Evolutionary conservation across 2,113 vertebrate genomes (phyloP).

Genomic region (Serilophus lunatus): DNA sequence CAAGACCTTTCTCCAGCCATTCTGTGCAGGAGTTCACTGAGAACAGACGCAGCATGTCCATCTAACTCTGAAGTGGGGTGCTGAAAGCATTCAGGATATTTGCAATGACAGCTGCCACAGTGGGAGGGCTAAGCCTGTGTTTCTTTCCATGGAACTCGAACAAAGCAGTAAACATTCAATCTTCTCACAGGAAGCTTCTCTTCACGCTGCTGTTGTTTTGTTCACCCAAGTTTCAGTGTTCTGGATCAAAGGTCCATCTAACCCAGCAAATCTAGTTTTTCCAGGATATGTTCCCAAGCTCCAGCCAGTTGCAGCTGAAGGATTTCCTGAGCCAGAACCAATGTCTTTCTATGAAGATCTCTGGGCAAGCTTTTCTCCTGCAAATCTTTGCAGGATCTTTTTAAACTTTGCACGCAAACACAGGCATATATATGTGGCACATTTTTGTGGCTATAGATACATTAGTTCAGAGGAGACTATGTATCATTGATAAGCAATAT

Average conservation of each 20-base stretch:
- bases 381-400: neutral
- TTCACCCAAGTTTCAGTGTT: neutral
- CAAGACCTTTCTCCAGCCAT: neutral
- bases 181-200: neutral
- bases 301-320: neutral
- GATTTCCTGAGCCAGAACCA: conserved; percentile 8
- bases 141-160: neutral
- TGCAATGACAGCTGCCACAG: neutral
- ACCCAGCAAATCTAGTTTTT: conserved; percentile 4
- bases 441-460: neutral
- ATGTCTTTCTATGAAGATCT: neutral
- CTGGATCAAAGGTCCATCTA: conserved; percentile 2
- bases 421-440: neutral
- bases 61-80: accelerated
- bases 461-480: neutral
- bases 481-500: neutral
- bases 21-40: neutral
- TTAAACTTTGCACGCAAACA: neutral
- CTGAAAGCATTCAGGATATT: neutral
- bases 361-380: neutral
- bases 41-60: neutral
- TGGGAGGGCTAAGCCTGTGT: neutral
- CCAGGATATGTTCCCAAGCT: neutral
- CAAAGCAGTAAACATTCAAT: neutral
- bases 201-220: neutral